These are phyloP conservation scores for Sphaerophoria taeniata DNA, from an alignment of 2,888 invertebrate species.

Conservation along the genomic window DNA sequence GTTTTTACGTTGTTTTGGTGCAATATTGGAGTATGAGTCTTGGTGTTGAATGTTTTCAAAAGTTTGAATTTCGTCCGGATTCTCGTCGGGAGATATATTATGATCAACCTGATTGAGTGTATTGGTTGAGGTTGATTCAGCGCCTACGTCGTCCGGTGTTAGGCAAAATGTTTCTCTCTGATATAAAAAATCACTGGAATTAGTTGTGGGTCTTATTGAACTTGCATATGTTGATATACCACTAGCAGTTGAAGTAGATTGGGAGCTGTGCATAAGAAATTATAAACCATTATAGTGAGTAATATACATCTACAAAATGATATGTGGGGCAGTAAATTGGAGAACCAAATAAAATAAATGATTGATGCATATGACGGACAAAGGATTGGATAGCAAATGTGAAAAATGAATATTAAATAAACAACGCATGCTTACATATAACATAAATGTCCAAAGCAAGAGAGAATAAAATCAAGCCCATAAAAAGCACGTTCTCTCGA, in stretches of 20 bases:
- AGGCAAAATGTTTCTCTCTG: conserved; percentile 82
- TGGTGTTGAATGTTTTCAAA: conserved; percentile 24
- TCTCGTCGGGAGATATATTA: conserved; percentile 71
- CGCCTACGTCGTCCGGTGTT: conserved; percentile 80
- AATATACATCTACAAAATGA: conserved; percentile 27
- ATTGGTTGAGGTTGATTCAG: conserved; percentile 58
- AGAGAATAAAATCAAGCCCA: conserved; percentile 71
- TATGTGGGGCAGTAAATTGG: neutral
- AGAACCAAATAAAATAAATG: conserved; percentile 11
- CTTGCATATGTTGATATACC: conserved; percentile 83
- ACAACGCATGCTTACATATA: conserved; percentile 81
- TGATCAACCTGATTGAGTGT: conserved; percentile 68
- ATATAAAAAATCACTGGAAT: conserved; percentile 82
- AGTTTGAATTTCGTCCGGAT: conserved; percentile 75
- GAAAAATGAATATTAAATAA: conserved; percentile 73
- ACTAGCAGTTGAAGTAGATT: conserved; percentile 82
- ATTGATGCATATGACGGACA: conserved; percentile 17
- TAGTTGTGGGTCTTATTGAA: conserved; percentile 81
- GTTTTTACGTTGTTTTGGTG: conserved; percentile 44
- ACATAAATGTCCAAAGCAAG: conserved; percentile 73
- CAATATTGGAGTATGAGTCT: conserved; percentile 7
- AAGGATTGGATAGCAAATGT: conserved; percentile 32
- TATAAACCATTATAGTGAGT: conserved; percentile 43
- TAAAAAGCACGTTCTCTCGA: conserved; percentile 65
- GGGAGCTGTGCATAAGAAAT: conserved; percentile 78